phyloP scores from a whole-genome alignment of 2,888 invertebrate genomes.

The Nasonovia ribisnigri region DNA sequence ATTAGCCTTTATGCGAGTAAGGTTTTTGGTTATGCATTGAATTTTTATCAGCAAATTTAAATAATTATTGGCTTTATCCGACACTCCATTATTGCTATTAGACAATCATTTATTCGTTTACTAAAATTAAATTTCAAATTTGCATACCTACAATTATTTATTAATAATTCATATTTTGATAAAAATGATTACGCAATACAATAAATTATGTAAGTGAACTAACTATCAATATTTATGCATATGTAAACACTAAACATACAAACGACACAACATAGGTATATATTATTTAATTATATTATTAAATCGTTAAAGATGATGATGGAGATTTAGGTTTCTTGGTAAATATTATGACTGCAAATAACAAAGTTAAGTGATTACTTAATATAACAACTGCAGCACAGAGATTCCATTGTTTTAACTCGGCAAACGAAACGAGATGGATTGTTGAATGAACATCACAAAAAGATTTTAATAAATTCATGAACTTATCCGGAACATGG shows the following conservation, averaged over 20 bases:
- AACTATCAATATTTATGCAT: background rate
- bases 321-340: background rate
- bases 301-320: background rate
- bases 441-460: background rate
- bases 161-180: background rate
- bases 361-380: slow-evolving; percentile 24
- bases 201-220: slow-evolving; percentile 5
- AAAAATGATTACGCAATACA: background rate
- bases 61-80: no score
- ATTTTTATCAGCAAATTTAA: no score
- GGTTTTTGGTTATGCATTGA: background rate
- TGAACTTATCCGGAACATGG: background rate
- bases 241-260: background rate
- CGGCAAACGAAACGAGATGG: background rate
- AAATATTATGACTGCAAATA: slow-evolving; percentile 29
- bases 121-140: background rate
- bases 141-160: background rate
- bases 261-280: background rate
- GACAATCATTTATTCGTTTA: background rate
- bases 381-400: background rate
- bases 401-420: slow-evolving; percentile 9
- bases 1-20: background rate
- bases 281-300: background rate
- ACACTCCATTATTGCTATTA: no score
- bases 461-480: background rate